Conservation (phyloP, 2,888 invertebrate genomes). For the Xylophagus ater region DNA sequence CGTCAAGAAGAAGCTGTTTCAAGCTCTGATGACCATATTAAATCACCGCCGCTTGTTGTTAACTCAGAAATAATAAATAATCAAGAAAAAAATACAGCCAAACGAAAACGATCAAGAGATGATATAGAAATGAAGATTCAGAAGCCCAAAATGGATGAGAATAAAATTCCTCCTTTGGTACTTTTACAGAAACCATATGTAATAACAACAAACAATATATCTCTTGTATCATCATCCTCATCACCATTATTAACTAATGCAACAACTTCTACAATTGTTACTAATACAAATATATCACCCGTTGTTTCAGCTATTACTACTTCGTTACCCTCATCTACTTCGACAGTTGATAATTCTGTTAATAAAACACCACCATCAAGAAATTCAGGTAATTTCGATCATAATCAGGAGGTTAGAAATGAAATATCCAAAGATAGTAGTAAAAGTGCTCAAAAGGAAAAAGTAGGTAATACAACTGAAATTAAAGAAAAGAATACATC, state of each 20-base stretch:
- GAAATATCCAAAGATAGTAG: slow-evolving; percentile 8
- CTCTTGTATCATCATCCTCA: neutral
- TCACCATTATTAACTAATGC: neutral
- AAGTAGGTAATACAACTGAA: neutral
- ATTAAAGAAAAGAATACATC: neutral
- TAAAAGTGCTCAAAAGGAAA: slow-evolving; percentile 1
- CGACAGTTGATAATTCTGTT: neutral
- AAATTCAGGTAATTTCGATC: too few relatives aligned
- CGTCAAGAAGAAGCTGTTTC: slow-evolving; percentile 2
- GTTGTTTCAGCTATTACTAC: too few relatives aligned
- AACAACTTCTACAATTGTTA: slow-evolving; percentile 4
- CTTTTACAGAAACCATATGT: slow-evolving; percentile 4
- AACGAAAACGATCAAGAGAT: slow-evolving; percentile 13
- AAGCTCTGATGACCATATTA: too few relatives aligned
- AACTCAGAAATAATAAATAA: too few relatives aligned
- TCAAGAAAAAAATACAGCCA: too few relatives aligned
- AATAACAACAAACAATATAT: neutral
- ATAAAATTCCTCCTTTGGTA: slow-evolving; percentile 4
- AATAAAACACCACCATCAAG: neutral
- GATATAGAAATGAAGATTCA: slow-evolving; percentile 1
- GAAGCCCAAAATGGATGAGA: slow-evolving; percentile 5
- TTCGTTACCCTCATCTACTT: too few relatives aligned
- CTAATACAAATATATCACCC: slow-evolving; percentile 7
- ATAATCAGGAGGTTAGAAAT: neutral
- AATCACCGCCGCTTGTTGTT: too few relatives aligned